These are phyloP conservation scores for Drosophila arawakana DNA, from an alignment of 1,140 invertebrate genomes.

Conservation along the genomic window DNA sequence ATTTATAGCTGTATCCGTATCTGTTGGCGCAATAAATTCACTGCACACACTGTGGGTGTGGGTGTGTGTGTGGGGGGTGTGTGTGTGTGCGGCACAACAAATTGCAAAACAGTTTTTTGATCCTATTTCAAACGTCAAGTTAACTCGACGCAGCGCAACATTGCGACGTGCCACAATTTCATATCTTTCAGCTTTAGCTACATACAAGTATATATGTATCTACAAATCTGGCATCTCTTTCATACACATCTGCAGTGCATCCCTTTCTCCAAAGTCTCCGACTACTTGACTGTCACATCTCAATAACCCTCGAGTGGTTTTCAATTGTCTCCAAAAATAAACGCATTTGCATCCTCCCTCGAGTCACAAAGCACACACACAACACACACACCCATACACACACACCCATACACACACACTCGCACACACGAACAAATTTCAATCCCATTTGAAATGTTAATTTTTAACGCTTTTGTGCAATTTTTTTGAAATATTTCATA, in stretches of 20 bases:
- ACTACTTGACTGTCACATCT: constrained; percentile 81
- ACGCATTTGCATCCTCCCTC: constrained; percentile 72
- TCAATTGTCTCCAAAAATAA: constrained; percentile 83
- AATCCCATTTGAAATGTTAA: constrained; percentile 76
- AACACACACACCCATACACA: constrained; percentile 12
- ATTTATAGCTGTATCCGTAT: constrained; percentile 12
- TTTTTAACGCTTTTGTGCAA: constrained; percentile 76
- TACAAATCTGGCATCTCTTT: too few relatives aligned
- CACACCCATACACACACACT: constrained; percentile 15
- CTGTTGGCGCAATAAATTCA: constrained; percentile 10
- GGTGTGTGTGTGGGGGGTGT: background rate
- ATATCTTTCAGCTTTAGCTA: background rate
- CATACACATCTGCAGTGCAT: background rate
- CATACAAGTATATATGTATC: background rate
- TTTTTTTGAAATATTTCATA: constrained; percentile 77
- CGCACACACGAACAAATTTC: constrained; percentile 2
- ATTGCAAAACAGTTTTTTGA: constrained; percentile 54
- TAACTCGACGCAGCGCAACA: constrained; percentile 45
- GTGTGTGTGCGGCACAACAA: constrained; percentile 17
- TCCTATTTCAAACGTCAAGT: constrained; percentile 81
- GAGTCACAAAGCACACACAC: constrained; percentile 17
- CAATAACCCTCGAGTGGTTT: constrained; percentile 81
- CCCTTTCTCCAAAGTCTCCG: constrained; percentile 42
- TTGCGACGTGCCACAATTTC: constrained; percentile 22
- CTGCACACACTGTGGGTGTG: background rate